Percentiles rank a stretch among this genome's conserved stretches.
Conservation (phyloP, 2,797 vertebrate species). For the Pachyuromys duprasi region DNA sequence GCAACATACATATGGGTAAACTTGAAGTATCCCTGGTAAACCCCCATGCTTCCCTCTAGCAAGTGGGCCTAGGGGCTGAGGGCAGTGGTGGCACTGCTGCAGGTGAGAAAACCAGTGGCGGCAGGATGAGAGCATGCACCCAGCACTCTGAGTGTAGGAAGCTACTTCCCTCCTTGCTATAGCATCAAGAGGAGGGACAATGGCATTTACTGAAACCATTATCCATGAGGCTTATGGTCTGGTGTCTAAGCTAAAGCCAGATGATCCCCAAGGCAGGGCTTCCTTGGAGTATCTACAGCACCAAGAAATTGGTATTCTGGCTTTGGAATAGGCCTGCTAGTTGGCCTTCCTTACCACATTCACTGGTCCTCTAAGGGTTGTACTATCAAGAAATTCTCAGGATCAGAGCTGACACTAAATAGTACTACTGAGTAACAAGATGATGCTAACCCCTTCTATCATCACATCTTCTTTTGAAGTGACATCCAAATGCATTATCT, state of each 20-base stretch:
- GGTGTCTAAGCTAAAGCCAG: conserved; percentile 37
- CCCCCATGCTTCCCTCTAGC: conserved; percentile 57
- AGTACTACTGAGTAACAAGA: conserved; percentile 44
- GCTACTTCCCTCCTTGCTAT: conserved; percentile 57
- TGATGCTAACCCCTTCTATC: conserved; percentile 12
- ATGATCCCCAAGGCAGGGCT: conserved; percentile 33
- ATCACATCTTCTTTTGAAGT: conserved; percentile 33
- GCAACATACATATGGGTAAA: conserved; percentile 75
- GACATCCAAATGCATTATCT: conserved; percentile 48
- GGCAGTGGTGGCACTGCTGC: conserved; percentile 56
- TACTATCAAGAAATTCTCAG: conserved; percentile 36
- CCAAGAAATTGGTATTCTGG: conserved; percentile 44
- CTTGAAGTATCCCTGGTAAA: conserved; percentile 74
- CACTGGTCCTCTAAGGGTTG: background rate
- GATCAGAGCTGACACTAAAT: conserved; percentile 39
- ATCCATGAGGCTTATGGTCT: conserved; percentile 37
- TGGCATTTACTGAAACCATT: conserved; percentile 61
- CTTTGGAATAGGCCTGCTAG: conserved; percentile 33
- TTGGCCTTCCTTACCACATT: conserved; percentile 58
- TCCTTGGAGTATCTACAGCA: conserved; percentile 63
- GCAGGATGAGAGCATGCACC: conserved; percentile 48
- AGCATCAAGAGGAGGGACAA: conserved; percentile 43
- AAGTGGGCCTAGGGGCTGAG: conserved; percentile 24
- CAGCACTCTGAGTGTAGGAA: conserved; percentile 43
- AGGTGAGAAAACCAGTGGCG: conserved; percentile 49